phyloP scores from a whole-genome alignment of 2,888 invertebrate species.

The Ceriagrion tenellum region DNA sequence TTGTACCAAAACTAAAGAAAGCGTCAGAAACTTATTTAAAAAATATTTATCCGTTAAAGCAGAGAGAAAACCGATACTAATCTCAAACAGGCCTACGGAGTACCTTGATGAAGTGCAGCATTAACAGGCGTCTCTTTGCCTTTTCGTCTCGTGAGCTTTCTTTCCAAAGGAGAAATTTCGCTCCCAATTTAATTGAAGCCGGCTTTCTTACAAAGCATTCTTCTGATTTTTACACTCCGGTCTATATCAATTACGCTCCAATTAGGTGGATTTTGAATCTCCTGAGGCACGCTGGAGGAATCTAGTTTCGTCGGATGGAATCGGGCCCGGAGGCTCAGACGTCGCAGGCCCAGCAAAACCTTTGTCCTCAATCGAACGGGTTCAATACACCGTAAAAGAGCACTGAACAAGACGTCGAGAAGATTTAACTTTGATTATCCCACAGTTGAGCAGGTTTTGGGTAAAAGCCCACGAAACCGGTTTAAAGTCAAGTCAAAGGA shows the following conservation, averaged over 20 bases:
- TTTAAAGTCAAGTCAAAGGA: conserved; percentile 12
- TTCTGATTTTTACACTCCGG: background rate
- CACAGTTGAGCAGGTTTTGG: background rate
- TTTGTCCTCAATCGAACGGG: background rate
- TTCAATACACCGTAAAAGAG: background rate
- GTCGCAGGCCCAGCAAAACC: background rate
- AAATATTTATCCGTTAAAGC: too few relatives aligned
- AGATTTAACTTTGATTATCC: background rate
- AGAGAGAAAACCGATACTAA: too few relatives aligned
- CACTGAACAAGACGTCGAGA: background rate
- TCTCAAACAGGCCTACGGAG: too few relatives aligned
- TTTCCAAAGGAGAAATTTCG: background rate
- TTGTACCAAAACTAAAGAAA: too few relatives aligned
- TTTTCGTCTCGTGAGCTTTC: background rate
- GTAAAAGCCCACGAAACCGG: background rate
- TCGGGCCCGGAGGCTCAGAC: background rate
- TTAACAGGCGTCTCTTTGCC: too few relatives aligned
- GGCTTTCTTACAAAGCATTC: background rate
- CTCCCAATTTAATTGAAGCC: background rate
- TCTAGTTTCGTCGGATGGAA: background rate
- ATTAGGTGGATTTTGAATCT: background rate
- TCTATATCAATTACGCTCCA: background rate
- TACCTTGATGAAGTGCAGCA: too few relatives aligned
- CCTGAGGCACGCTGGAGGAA: background rate
- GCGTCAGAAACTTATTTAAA: too few relatives aligned